Evolutionary conservation across 2,113 vertebrate genomes (phyloP).

Genomic region (Sminthopsis crassicaudata): DNA sequence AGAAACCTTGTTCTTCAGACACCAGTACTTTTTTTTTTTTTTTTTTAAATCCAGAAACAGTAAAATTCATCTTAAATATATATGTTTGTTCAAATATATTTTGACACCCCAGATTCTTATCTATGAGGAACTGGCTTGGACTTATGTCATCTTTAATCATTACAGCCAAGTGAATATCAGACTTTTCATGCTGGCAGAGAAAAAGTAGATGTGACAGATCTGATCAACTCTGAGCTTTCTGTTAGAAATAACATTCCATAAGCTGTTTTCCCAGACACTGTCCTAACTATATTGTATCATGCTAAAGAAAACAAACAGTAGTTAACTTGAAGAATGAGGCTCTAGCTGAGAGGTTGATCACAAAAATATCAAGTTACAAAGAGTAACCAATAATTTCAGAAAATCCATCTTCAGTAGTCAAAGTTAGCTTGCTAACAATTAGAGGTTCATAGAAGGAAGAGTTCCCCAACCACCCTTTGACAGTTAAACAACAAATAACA

Average conservation of each 20-base stretch:
- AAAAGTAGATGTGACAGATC: neutral
- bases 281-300: neutral
- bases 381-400: conserved; percentile 10
- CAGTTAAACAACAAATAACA: neutral
- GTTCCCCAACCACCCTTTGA: neutral
- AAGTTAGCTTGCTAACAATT: neutral
- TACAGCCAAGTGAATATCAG: neutral
- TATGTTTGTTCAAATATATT: neutral
- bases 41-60: neutral
- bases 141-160: neutral
- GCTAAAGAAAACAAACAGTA: conserved; percentile 21
- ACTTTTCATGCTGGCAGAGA: neutral
- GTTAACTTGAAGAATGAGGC: conserved; percentile 11
- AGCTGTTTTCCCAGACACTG: neutral
- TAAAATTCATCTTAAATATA: neutral
- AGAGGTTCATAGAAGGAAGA: neutral
- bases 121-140: neutral
- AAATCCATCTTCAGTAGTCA: conserved; percentile 3
- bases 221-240: neutral
- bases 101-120: neutral
- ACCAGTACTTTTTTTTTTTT: neutral
- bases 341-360: conserved; percentile 16
- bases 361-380: conserved; percentile 6
- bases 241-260: neutral
- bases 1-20: neutral